These are phyloP conservation scores for Cladorhizidae sp. DNA, from an alignment of 37 sponge, comb jelly and placozoan species.

Conservation along the genomic window DNA sequence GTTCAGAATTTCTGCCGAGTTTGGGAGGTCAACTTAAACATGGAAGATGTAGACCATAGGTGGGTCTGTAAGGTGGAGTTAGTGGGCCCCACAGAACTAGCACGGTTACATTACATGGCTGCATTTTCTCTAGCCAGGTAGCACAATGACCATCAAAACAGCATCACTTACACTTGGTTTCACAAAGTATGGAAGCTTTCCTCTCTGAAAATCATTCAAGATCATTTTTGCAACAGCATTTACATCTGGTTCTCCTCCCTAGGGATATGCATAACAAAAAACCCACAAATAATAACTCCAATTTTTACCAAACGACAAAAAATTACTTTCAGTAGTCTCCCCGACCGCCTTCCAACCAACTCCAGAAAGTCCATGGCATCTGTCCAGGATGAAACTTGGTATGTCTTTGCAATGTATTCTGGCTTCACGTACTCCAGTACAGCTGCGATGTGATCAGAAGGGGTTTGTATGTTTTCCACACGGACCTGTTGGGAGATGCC, in stretches of 20 bases:
- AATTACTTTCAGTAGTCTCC: constrained; percentile 87
- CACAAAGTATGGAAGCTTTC: constrained; percentile 95
- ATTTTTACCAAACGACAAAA: neutral
- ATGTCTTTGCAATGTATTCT: constrained; percentile 83
- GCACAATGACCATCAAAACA: no score
- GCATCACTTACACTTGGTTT: constrained; percentile 49
- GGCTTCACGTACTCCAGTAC: constrained; percentile 87
- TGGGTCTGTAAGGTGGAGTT: no score
- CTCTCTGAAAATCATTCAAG: constrained; percentile 96
- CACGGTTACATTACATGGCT: no score
- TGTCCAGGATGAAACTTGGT: constrained; percentile 80
- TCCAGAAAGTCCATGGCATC: constrained; percentile 86
- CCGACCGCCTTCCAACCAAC: constrained; percentile 69
- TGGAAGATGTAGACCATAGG: no score
- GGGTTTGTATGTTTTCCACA: constrained; percentile 90
- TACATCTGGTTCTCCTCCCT: constrained; percentile 95
- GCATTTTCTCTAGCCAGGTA: no score
- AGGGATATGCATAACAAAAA: neutral
- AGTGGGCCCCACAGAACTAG: no score
- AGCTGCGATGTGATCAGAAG: constrained; percentile 85
- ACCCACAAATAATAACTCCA: neutral
- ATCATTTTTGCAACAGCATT: constrained; percentile 90
- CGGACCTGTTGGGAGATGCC: constrained; percentile 91
- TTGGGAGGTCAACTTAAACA: no score
- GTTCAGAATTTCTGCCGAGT: no score